Evolutionary conservation across 2,797 vertebrate species (phyloP).

Genomic region (Hippocampus kuda): DNA sequence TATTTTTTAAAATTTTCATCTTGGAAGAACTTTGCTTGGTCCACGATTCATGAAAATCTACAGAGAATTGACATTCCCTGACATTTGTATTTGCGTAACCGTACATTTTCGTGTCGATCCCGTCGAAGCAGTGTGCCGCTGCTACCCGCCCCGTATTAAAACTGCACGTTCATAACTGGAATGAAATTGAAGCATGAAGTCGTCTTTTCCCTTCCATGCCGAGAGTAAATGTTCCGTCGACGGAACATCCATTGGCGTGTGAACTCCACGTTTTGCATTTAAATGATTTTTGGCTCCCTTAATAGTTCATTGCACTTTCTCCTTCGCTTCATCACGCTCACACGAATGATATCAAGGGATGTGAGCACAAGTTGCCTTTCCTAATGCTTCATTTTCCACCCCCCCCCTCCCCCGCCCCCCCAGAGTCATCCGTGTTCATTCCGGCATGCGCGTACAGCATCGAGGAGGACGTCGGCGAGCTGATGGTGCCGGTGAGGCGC

Average conservation of each 20-base stretch:
- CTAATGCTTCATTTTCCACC: slow-evolving; percentile 3
- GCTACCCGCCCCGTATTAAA: too few species aligned
- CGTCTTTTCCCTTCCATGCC: neutral
- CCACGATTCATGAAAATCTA: too few species aligned
- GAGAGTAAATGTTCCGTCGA: neutral
- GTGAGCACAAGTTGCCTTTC: neutral
- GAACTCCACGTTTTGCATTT: neutral
- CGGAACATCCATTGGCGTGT: neutral
- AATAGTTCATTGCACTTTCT: slow-evolving; percentile 15
- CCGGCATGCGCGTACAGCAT: slow-evolving; percentile 73
- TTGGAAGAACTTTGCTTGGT: too few species aligned
- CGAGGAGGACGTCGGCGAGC: slow-evolving; percentile 84
- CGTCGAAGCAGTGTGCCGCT: too few species aligned
- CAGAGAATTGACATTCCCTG: too few species aligned
- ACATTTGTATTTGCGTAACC: too few species aligned
- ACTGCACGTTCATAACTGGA: neutral
- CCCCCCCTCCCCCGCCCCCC: neutral
- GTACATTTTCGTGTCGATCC: too few species aligned
- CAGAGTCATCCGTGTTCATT: slow-evolving; percentile 89
- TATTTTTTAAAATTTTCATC: too few species aligned
- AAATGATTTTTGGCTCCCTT: neutral
- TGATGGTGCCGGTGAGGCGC: slow-evolving; percentile 81
- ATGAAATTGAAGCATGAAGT: neutral
- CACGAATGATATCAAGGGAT: neutral
- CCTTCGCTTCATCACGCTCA: slow-evolving; percentile 7